Percentiles rank a stretch among this genome's conserved stretches.
Conservation (phyloP, 2,888 invertebrate species). For the Plusia festucae region DNA sequence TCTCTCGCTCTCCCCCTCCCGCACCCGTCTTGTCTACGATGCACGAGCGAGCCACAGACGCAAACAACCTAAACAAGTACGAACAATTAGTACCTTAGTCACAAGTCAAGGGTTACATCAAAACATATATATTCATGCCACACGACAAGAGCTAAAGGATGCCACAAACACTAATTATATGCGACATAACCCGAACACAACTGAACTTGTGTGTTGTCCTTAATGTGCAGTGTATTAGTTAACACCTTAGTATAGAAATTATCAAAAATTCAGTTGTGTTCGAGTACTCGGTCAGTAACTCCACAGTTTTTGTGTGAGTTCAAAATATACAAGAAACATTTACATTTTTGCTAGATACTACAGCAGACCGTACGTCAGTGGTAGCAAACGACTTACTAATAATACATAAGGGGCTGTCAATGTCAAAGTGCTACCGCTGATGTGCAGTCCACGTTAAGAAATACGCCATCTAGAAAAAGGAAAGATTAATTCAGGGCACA, state of each 20-base stretch:
- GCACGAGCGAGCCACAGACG: slow-evolving; percentile 98
- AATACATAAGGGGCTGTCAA: neutral
- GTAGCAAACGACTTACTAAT: neutral
- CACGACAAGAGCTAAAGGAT: slow-evolving; percentile 15
- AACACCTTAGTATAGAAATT: too few relatives aligned
- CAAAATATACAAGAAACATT: too few relatives aligned
- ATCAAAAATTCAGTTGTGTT: too few relatives aligned
- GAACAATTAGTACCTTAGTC: slow-evolving; percentile 5
- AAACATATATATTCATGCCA: neutral
- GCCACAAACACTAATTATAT: slow-evolving; percentile 21
- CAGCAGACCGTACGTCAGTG: slow-evolving; percentile 1
- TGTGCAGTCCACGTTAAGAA: neutral
- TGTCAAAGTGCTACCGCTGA: neutral
- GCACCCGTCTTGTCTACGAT: slow-evolving; percentile 94
- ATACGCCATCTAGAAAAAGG: neutral
- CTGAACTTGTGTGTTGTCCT: too few relatives aligned
- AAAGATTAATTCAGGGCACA: neutral
- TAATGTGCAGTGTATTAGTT: too few relatives aligned
- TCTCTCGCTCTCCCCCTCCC: slow-evolving; percentile 90
- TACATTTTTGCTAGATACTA: neutral
- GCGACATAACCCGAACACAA: neutral
- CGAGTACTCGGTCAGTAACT: neutral
- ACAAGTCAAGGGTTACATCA: neutral
- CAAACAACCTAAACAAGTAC: slow-evolving; percentile 92
- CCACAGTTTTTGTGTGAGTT: too few relatives aligned